Evolutionary conservation across 2,797 vertebrate species (phyloP).

Genomic region (Onychomys leucogaster): DNA sequence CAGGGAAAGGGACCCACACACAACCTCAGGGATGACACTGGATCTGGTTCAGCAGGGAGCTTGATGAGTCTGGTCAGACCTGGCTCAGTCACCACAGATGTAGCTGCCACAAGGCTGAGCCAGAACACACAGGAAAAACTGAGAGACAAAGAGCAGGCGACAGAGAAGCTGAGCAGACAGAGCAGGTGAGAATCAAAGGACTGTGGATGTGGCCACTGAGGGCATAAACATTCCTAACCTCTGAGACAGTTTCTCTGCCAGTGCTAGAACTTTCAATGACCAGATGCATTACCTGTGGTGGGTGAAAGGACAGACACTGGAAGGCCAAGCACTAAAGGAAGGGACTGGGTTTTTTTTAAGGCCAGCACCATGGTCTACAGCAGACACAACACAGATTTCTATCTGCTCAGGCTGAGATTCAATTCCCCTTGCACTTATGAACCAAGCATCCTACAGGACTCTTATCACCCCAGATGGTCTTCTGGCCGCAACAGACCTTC

Average conservation of each 20-base stretch:
- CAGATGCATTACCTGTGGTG: background rate
- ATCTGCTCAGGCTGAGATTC: background rate
- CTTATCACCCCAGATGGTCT: background rate
- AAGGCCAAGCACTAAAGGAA: background rate
- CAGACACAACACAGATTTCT: background rate
- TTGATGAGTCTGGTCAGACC: background rate
- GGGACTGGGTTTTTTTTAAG: background rate
- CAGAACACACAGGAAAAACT: background rate
- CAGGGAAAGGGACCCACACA: background rate
- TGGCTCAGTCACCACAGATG: too few relatives aligned
- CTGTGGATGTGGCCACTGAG: background rate
- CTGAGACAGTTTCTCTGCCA: background rate
- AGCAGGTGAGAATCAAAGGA: background rate
- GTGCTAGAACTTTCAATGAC: background rate
- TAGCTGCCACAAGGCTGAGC: background rate
- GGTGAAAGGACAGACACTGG: background rate
- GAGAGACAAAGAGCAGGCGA: background rate
- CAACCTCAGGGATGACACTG: too few relatives aligned
- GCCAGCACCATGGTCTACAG: background rate
- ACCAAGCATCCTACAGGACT: background rate
- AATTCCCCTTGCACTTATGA: background rate
- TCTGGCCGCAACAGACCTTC: background rate
- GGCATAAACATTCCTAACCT: background rate
- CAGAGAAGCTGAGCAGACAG: too few relatives aligned
- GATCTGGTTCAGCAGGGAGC: background rate